Evolutionary conservation across 2,113 vertebrate genomes (phyloP), one percentile per base, ranked within the genome.

Genomic region (Limnothrissa miodon): DNA sequence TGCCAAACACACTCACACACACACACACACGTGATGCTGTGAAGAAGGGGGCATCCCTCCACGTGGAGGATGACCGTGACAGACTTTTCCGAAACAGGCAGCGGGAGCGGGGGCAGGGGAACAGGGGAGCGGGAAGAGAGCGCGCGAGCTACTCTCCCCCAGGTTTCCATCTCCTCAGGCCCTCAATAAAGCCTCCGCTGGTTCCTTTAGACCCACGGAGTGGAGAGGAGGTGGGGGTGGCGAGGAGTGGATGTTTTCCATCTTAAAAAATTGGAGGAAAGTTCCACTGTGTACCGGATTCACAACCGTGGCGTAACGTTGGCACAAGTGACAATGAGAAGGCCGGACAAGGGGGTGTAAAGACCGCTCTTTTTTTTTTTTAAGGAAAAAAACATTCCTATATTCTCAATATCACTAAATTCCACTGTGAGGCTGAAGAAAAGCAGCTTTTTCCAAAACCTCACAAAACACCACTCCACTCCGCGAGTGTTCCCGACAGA

Each of bases 201-300:
- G 80, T 78, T 85, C 45, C 79, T 83, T n/a, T 11, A 59, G 74
- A 81, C 39, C 82, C 56, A 74, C 80, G 70, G 29, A 66, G 81
- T 53, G 39, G 10, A 81, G 78, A 48, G 59, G 79, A 59, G 17
- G 25, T 23, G 66, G 10, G 29, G 25, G 25, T 2, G 62, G 11
- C 29, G 9, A 11, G 10, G 29, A 9, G 25, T 74, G 66, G 66
- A 74, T 74, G 66, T 84, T 86, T 89, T 85, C 84, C 83, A 85
- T 82, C 83, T 84, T 82, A 80, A 81, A 80, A 81, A 90, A 83
- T 87, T 74, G 56, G 39, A 70, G 85, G 93, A 94, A 94, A 93
- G 90, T 95, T 95, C 93, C 92, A 93, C 85, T 53, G 84, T 82
- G 91, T 87, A 87, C n/a, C 62, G 81, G 88, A 90, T 92, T 87